Percentiles rank a stretch among this genome's conserved stretches.
phyloP scores from a whole-genome alignment of 2,797 vertebrate species.

The Sandelia bainsii region DNA sequence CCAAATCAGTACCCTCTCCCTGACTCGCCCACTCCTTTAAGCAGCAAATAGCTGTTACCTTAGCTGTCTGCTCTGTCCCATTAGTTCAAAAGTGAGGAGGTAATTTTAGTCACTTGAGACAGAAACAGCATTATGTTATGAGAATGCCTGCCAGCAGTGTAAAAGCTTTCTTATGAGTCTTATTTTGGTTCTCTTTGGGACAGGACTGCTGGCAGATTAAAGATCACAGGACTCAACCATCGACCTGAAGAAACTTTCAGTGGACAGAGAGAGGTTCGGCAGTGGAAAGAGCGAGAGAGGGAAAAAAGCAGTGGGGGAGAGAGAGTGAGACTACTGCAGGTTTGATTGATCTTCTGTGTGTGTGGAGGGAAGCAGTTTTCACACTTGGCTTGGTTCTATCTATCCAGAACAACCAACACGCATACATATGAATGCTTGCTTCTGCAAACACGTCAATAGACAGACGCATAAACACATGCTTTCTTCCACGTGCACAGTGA shows the following conservation, averaged over 20 bases:
- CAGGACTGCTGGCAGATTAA: conserved; percentile 22
- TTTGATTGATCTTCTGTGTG: conserved; percentile 63
- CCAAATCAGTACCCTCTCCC: conserved; percentile 38
- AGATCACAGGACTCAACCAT: conserved; percentile 51
- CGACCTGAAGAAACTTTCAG: conserved; percentile 39
- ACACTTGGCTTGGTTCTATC: conserved; percentile 54
- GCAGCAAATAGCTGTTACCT: conserved; percentile 49
- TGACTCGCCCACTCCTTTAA: conserved; percentile 36
- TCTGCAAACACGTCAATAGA: conserved; percentile 30
- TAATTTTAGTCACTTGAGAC: conserved; percentile 67
- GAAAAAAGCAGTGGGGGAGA: conserved; percentile 21
- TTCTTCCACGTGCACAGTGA: conserved; percentile 2
- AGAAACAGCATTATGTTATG: conserved; percentile 43
- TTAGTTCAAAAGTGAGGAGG: conserved; percentile 61
- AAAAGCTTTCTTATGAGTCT: conserved; percentile 38
- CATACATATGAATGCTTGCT: conserved; percentile 17
- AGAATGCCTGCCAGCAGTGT: conserved; percentile 33
- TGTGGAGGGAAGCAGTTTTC: conserved; percentile 55
- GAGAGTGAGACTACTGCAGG: conserved; percentile 45
- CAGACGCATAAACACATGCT: conserved; percentile 8
- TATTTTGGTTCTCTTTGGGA: conserved; percentile 31
- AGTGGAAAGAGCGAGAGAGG: conserved; percentile 1
- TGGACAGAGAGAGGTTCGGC: conserved; percentile 34
- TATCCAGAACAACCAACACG: conserved; percentile 55
- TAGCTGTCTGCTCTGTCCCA: conserved; percentile 52